These are phyloP conservation scores for Pilophorus perplexus DNA, from an alignment of 2,888 invertebrate genomes.

Conservation along the genomic window DNA sequence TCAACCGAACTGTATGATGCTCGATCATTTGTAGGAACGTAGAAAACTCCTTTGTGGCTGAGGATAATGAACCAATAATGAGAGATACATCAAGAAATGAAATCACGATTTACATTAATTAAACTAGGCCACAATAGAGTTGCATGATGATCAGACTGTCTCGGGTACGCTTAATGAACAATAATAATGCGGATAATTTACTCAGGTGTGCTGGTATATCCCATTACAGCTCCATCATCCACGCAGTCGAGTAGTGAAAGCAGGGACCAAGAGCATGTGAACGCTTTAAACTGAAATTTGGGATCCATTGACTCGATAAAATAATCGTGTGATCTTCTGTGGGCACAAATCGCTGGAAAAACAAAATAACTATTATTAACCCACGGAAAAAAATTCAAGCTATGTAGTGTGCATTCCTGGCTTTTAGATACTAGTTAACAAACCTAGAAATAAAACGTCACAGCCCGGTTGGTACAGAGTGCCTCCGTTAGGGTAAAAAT, in stretches of 20 bases:
- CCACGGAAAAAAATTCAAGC: background rate
- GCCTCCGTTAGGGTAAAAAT: slow-evolving; percentile 33
- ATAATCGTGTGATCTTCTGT: slow-evolving; percentile 23
- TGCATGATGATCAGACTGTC: no score
- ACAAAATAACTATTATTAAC: background rate
- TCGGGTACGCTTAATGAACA: no score
- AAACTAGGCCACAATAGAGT: no score
- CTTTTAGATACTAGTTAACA: no score
- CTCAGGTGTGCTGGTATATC: no score
- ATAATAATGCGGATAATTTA: no score
- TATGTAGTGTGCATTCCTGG: background rate
- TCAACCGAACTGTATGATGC: background rate
- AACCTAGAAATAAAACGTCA: background rate
- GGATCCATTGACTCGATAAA: slow-evolving; percentile 24
- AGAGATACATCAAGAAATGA: background rate
- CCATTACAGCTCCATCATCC: slow-evolving; percentile 29
- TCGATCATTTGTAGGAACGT: slow-evolving; percentile 7
- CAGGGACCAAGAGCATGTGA: slow-evolving; percentile 5
- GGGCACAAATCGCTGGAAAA: slow-evolving; percentile 16
- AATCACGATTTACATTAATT: no score
- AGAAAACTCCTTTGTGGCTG: slow-evolving; percentile 23
- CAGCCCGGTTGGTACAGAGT: slow-evolving; percentile 21
- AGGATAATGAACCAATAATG: background rate
- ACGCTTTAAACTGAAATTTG: slow-evolving; percentile 1
- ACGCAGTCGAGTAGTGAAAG: slow-evolving; percentile 11